These are phyloP conservation scores for Sebastolobus alascanus DNA, from an alignment of 2,797 vertebrate species.

Conservation along the genomic window DNA sequence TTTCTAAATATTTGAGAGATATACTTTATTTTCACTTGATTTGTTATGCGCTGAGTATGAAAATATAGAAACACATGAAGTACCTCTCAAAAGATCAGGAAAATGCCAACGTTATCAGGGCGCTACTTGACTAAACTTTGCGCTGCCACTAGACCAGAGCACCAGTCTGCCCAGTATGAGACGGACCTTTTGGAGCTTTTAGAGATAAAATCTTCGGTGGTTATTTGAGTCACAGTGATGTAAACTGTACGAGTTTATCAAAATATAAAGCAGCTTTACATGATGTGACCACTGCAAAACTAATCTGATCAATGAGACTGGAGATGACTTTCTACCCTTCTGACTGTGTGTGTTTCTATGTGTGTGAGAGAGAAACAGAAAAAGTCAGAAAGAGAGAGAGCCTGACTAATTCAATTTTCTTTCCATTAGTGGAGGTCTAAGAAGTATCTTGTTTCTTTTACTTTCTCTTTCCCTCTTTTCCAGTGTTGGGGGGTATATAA, in stretches of 20 bases:
- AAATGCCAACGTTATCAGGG: background rate
- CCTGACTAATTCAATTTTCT: too few species aligned
- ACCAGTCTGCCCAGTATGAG: too few species aligned
- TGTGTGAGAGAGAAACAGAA: too few species aligned
- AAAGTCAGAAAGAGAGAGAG: too few species aligned
- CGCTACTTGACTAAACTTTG: background rate
- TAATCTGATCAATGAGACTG: conserved; percentile 28
- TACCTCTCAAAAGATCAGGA: background rate
- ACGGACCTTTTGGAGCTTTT: background rate
- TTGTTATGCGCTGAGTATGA: background rate
- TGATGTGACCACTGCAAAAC: conserved; percentile 9
- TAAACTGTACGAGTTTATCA: background rate
- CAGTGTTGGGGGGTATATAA: too few species aligned
- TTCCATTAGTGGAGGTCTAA: too few species aligned
- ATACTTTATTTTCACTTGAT: too few species aligned
- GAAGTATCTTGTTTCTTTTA: too few species aligned
- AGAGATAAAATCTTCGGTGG: background rate
- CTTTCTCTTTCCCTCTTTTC: too few species aligned
- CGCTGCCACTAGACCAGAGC: background rate
- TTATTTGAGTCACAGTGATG: conserved; percentile 1
- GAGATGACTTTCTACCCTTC: background rate
- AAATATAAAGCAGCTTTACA: background rate
- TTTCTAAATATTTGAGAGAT: too few species aligned
- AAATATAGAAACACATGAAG: background rate
- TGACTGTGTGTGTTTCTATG: too few species aligned